Evolutionary conservation across 2,797 vertebrate genomes (phyloP).

Genomic region (Percopsis omiscomaycus): DNA sequence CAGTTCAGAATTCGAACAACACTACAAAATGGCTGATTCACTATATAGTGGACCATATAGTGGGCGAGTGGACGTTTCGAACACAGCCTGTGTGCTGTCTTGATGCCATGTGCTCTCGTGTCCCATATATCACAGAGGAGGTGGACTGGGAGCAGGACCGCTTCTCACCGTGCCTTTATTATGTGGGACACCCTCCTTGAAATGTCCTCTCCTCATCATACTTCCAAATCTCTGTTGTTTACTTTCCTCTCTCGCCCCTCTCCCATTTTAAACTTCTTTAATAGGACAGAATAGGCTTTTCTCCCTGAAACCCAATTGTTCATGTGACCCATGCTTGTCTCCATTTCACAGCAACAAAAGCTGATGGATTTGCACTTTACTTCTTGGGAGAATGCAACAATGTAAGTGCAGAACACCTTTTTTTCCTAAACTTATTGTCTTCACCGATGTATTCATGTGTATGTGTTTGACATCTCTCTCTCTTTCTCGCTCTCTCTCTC

Average conservation of each 20-base stretch:
- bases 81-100: slow-evolving; percentile 15
- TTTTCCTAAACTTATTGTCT: neutral
- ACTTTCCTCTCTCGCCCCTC: neutral
- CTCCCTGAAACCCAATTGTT: slow-evolving; percentile 1
- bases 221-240: slow-evolving; percentile 15
- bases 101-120: slow-evolving; percentile 52
- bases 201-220: slow-evolving; percentile 24
- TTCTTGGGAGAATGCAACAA: slow-evolving; percentile 99
- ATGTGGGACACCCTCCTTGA: slow-evolving; percentile 50
- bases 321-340: slow-evolving; percentile 15
- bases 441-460: neutral
- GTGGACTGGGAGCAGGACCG: slow-evolving; percentile 59
- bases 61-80: too few species aligned
- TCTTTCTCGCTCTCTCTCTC: slow-evolving; percentile 18
- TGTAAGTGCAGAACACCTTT: slow-evolving; percentile 80
- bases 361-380: slow-evolving; percentile 98
- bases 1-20: too few species aligned
- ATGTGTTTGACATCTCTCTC: slow-evolving; percentile 12
- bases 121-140: slow-evolving; percentile 57
- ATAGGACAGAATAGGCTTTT: neutral
- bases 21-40: too few species aligned
- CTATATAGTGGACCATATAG: too few species aligned
- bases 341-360: slow-evolving; percentile 90
- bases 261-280: neutral
- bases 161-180: slow-evolving; percentile 58